Evolutionary conservation across 2,888 invertebrate genomes (phyloP).

Genomic region (Himalopsyche kuldschensis): DNA sequence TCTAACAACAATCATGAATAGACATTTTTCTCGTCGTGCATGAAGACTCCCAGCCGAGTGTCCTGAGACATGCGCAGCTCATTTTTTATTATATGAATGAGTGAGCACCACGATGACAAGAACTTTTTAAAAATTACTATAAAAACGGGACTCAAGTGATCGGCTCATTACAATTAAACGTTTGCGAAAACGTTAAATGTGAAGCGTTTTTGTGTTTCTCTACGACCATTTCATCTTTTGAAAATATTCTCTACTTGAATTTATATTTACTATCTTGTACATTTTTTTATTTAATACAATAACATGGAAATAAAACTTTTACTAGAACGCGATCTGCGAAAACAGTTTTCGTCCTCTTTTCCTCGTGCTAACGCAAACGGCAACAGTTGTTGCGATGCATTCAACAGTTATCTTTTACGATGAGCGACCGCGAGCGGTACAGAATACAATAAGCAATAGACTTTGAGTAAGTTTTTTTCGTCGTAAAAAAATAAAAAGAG

Average conservation of each 20-base stretch:
- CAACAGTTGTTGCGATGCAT: constrained; percentile 37
- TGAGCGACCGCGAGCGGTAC: background rate
- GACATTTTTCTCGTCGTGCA: constrained; percentile 11
- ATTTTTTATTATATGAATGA: constrained; percentile 15
- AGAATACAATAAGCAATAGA: background rate
- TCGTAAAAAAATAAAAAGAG: too few species aligned
- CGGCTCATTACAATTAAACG: background rate
- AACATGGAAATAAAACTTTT: background rate
- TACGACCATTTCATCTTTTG: background rate
- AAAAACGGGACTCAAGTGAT: background rate
- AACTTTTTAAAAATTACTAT: background rate
- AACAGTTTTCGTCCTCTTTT: constrained; percentile 13
- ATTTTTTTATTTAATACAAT: background rate
- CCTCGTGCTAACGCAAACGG: constrained; percentile 20
- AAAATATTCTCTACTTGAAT: background rate
- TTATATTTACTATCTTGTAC: background rate
- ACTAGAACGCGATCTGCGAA: background rate
- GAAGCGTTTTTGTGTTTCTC: background rate
- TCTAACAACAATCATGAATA: constrained; percentile 18
- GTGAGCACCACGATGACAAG: constrained; percentile 1
- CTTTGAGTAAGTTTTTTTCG: background rate
- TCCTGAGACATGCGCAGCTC: constrained; percentile 30
- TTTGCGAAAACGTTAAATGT: background rate
- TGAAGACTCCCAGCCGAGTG: background rate
- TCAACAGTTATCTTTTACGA: constrained; percentile 37